Evolutionary conservation across 2,113 vertebrate genomes (phyloP).

Genomic region (Aleadryas rufinucha): DNA sequence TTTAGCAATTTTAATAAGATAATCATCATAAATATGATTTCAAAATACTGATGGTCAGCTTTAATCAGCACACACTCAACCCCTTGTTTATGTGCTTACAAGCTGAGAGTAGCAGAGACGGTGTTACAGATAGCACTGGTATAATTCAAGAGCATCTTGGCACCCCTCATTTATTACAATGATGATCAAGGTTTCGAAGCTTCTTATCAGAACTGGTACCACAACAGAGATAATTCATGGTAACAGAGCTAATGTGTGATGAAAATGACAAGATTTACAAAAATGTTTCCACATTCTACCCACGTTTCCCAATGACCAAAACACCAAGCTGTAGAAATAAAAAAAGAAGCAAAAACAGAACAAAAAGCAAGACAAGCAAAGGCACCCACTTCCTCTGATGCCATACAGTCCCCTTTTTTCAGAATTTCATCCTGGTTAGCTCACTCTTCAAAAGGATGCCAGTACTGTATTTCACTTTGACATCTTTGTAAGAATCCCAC

Average conservation of each 20-base stretch:
- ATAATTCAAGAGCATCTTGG: neutral
- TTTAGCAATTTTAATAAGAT: conserved; percentile 19
- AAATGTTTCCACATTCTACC: neutral
- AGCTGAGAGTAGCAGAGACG: neutral
- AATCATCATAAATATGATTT: conserved; percentile 4
- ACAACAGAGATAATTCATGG: neutral
- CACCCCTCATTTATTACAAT: neutral
- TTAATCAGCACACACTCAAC: neutral
- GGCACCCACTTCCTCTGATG: accelerated
- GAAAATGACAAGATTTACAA: neutral
- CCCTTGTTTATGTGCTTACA: neutral
- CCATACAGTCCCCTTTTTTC: too few relatives aligned
- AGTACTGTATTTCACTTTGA: neutral
- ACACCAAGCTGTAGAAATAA: neutral
- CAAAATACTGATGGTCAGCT: neutral
- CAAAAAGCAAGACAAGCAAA: neutral
- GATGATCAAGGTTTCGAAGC: neutral
- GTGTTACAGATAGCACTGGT: neutral
- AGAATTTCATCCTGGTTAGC: neutral
- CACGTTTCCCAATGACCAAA: neutral
- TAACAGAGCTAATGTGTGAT: too few relatives aligned
- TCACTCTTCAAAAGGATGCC: neutral
- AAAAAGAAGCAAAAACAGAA: neutral
- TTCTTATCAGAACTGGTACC: neutral
- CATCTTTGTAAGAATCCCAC: conserved; percentile 57